These are phyloP conservation scores for Busseola fusca DNA, from an alignment of 2,888 invertebrate genomes.

Conservation along the genomic window DNA sequence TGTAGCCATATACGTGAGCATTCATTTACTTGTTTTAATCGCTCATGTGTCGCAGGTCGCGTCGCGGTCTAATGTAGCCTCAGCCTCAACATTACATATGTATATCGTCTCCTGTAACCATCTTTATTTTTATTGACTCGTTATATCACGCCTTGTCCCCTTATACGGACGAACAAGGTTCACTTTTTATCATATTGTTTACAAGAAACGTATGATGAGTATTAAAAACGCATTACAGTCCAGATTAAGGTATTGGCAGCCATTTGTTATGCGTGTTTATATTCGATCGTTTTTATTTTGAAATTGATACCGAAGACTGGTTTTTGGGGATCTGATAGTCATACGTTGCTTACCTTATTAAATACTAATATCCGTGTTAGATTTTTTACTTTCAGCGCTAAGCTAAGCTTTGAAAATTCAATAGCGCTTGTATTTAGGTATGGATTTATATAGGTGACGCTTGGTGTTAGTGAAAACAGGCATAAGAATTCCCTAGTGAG, in stretches of 20 bases:
- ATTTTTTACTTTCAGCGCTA: neutral
- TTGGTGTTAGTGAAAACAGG: neutral
- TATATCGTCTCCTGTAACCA: slow-evolving; percentile 16
- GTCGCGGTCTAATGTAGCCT: no score
- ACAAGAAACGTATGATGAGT: slow-evolving; percentile 56
- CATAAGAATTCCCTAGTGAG: neutral
- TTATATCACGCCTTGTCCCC: slow-evolving; percentile 52
- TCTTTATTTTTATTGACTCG: slow-evolving; percentile 49
- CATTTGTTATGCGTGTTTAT: slow-evolving; percentile 22
- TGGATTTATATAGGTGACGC: neutral
- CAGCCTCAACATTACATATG: slow-evolving; percentile 12
- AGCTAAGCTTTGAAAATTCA: neutral
- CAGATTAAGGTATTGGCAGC: slow-evolving; percentile 38
- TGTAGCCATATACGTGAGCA: no score
- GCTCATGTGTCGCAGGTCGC: no score
- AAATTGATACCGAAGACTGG: neutral
- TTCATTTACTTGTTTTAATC: no score
- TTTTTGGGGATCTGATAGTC: neutral
- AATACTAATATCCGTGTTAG: neutral
- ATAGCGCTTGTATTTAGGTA: neutral
- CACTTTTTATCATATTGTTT: slow-evolving; percentile 60
- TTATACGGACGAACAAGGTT: slow-evolving; percentile 53
- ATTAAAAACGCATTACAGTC: slow-evolving; percentile 59
- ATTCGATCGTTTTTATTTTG: slow-evolving; percentile 10
- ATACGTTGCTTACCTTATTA: neutral